These are phyloP conservation scores for Sander lucioperca DNA, from an alignment of 2,113 vertebrate genomes.

Conservation along the genomic window DNA sequence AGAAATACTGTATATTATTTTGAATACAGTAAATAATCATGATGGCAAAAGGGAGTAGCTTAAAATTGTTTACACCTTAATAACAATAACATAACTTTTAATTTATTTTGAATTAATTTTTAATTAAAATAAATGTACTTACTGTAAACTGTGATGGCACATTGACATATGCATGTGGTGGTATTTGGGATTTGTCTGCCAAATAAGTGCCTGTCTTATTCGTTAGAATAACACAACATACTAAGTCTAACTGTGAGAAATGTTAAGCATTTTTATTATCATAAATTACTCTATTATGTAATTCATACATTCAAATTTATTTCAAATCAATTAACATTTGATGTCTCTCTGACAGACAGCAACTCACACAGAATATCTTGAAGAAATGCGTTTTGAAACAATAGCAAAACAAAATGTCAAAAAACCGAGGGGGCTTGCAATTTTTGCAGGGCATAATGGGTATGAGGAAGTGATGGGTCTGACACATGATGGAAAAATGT, in stretches of 20 bases:
- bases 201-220: not conserved
- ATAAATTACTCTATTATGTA: too few species aligned
- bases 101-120: not conserved
- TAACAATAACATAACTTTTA: not conserved
- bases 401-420: not conserved
- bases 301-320: not conserved
- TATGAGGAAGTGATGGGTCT: not conserved
- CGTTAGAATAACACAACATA: not conserved
- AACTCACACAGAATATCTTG: not conserved
- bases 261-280: not conserved
- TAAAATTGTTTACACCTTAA: not conserved
- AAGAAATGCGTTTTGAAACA: not conserved
- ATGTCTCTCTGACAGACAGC: not conserved
- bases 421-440: not conserved
- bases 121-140: not conserved
- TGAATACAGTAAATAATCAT: not conserved
- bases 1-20: not conserved
- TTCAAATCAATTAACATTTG: not conserved
- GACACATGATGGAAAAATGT: not conserved
- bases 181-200: not conserved
- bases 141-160: not conserved
- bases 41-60: not conserved
- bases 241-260: not conserved
- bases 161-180: not conserved
- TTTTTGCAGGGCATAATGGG: not conserved